These are phyloP conservation scores for Synanthedon formicaeformis DNA, from an alignment of 2,888 invertebrate species.

Conservation along the genomic window DNA sequence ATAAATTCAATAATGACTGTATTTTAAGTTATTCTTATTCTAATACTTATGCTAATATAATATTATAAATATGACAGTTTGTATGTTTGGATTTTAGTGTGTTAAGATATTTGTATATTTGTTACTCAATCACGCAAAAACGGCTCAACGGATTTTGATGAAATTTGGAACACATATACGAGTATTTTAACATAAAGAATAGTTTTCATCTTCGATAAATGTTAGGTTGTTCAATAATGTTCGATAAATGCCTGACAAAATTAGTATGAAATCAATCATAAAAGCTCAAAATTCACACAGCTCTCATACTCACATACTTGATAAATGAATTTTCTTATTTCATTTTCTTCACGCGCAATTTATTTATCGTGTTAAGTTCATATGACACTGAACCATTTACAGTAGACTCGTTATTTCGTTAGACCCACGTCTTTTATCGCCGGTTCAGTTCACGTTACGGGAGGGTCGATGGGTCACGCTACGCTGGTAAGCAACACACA, in stretches of 20 bases:
- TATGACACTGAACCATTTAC: slow-evolving; percentile 30
- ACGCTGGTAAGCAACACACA: slow-evolving; percentile 39
- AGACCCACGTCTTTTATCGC: slow-evolving; percentile 3
- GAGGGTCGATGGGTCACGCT: slow-evolving; percentile 23
- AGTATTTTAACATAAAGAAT: too few relatives aligned
- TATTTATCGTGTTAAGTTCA: slow-evolving; percentile 58
- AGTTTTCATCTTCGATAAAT: too few relatives aligned
- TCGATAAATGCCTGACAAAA: too few relatives aligned
- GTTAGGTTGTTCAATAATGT: too few relatives aligned
- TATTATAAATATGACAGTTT: too few relatives aligned
- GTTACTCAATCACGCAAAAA: too few relatives aligned
- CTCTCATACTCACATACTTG: slow-evolving; percentile 32
- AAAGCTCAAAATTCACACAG: slow-evolving; percentile 23
- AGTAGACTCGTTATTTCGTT: slow-evolving; percentile 16
- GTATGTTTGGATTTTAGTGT: too few relatives aligned
- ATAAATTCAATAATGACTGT: background rate
- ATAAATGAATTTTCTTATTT: slow-evolving; percentile 64
- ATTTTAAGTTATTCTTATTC: too few relatives aligned
- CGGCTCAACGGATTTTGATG: too few relatives aligned
- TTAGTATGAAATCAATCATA: slow-evolving; percentile 28
- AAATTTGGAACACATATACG: too few relatives aligned
- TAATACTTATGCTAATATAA: too few relatives aligned
- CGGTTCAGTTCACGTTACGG: slow-evolving; percentile 3
- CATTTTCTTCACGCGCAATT: slow-evolving; percentile 63
- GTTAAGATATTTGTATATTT: too few relatives aligned